Base-by-base conservation (phyloP, 2,888 invertebrate species). In the Hirtodrosophila confusa region DNA sequence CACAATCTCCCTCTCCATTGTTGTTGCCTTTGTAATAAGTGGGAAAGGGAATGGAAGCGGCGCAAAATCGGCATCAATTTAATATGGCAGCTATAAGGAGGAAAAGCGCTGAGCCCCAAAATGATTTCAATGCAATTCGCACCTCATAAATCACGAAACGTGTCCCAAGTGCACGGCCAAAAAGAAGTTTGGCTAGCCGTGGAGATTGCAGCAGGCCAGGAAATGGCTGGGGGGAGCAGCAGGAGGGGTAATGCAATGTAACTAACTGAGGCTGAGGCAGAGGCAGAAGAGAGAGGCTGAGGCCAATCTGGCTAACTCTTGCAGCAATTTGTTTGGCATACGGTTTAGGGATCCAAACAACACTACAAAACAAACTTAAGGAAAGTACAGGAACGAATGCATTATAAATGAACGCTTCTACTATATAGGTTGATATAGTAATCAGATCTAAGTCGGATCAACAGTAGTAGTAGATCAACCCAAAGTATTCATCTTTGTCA, bases 91-190 rank as follows among this genome's bases (percentile, higher is more conserved):
- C 57, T 44, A 55, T 37, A 39, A 33, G 58, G 33, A 41, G 39
- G 43, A 49, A 54, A 24, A 54, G 56, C 31, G 48, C n/a, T 29
- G 43, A 7, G 39, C 43, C 62, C 71, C 62, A 64, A 85, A 88
- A 82, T 86, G 85, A 84, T 88, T 89, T 90, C 86, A 86, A 86
- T 89, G 88, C 90, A 90, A 90, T 90, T 90, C 89, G 87, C 90
- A 90, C 90, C 90, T 90, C 90, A 90, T 90, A 91, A 90, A 90
- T 90, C 91, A 90, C 88, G 88, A 91, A 90, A 89, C 90, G 90
- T 91, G 90, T 89, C 90, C 86, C 85, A 83, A 89, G 89, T 82
- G 82, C 79, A 86, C 53, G 68, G 66, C 75, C 53, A 69, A 36
- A 51, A 66, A 56, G 65, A 70, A 69, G 56, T 63, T 73, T 79